A percentile compares a stretch with the other conserved stretches of the same genome.
These are phyloP conservation scores for Drosophila paranaensis DNA, from an alignment of 2,888 invertebrate species.

Conservation along the genomic window DNA sequence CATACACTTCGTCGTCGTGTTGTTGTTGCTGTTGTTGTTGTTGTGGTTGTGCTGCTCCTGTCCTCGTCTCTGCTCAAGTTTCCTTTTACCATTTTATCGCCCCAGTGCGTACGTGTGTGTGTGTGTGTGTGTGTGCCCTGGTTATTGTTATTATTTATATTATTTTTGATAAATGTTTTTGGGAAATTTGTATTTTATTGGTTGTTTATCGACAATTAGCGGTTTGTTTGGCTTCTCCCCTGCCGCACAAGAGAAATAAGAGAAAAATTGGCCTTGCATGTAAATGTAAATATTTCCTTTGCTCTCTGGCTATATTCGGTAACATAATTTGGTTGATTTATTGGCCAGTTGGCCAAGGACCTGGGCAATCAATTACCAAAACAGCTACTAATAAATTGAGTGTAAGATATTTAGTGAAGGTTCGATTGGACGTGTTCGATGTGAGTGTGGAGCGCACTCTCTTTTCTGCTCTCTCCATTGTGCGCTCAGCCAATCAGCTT, in stretches of 20 bases:
- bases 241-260: neutral
- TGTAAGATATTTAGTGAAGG: slow-evolving; percentile 13
- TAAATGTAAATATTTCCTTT: slow-evolving; percentile 53
- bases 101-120: slow-evolving; percentile 40
- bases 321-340: slow-evolving; percentile 60
- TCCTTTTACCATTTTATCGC: slow-evolving; percentile 73
- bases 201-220: slow-evolving; percentile 79
- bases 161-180: slow-evolving; percentile 78
- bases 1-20: slow-evolving; percentile 66
- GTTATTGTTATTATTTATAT: slow-evolving; percentile 77
- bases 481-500: slow-evolving; percentile 3
- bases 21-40: slow-evolving; percentile 26
- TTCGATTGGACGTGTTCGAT: neutral
- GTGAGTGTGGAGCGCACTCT: neutral
- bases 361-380: slow-evolving; percentile 39
- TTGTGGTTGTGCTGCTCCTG: slow-evolving; percentile 41
- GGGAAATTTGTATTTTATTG: slow-evolving; percentile 79
- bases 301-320: slow-evolving; percentile 11
- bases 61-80: slow-evolving; percentile 51
- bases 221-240: slow-evolving; percentile 66
- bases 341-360: slow-evolving; percentile 36
- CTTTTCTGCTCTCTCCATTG: neutral
- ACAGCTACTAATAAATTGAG: neutral
- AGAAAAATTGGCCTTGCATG: slow-evolving; percentile 32
- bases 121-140: slow-evolving; percentile 36